These are phyloP conservation scores for Vidua macroura DNA, from an alignment of 2,113 vertebrate species.

Conservation along the genomic window DNA sequence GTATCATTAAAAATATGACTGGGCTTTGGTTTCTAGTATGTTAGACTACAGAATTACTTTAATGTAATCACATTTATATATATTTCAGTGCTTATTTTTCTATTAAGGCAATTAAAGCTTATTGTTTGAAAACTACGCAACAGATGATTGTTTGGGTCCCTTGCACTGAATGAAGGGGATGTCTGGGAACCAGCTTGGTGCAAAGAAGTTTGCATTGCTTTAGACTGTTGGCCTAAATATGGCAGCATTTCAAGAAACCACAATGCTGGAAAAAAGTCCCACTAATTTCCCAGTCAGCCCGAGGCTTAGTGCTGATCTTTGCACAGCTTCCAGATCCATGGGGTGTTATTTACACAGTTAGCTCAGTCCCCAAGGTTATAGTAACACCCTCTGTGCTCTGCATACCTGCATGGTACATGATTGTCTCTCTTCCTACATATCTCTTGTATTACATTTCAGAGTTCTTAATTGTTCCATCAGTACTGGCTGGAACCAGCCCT, in stretches of 20 bases:
- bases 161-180: conserved; percentile 21
- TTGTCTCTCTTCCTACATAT: background rate
- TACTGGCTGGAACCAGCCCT: background rate
- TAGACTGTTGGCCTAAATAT: background rate
- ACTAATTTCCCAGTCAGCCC: background rate
- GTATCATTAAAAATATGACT: conserved; percentile 38
- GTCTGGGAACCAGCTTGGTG: background rate
- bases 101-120: conserved; percentile 72
- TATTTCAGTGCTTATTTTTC: conserved; percentile 71
- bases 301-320: background rate
- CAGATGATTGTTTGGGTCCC: conserved; percentile 59
- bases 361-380: background rate
- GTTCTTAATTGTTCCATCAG: background rate
- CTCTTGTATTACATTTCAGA: background rate
- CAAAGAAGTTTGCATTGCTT: background rate
- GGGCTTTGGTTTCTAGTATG: conserved; percentile 61
- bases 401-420: accelerated
- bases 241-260: background rate
- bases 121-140: conserved; percentile 67
- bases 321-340: background rate
- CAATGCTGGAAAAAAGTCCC: background rate
- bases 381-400: background rate
- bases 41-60: conserved; percentile 62
- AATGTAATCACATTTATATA: conserved; percentile 71
- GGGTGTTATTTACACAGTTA: background rate